Percentiles rank a stretch among this genome's conserved stretches.
phyloP scores from a whole-genome alignment of 2,888 invertebrate species.

The Harmothoe impar region DNA sequence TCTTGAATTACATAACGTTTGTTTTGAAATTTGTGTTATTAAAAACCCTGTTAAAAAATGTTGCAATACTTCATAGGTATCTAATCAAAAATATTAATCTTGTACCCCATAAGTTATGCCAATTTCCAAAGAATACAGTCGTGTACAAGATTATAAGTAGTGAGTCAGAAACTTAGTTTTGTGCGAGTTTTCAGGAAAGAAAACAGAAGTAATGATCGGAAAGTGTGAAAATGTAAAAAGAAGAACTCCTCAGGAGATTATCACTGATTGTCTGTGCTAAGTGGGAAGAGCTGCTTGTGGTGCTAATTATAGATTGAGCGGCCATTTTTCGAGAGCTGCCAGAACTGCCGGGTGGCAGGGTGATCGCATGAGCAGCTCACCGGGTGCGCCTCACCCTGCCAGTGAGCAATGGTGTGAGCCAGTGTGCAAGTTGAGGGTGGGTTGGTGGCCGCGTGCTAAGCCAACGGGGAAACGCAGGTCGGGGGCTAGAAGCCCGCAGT shows the following conservation, averaged over 20 bases:
- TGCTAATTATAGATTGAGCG: background rate
- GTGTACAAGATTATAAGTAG: background rate
- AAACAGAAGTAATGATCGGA: background rate
- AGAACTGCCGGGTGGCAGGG: slow-evolving; percentile 29
- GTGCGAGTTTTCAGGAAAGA: background rate
- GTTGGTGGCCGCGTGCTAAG: slow-evolving; percentile 53
- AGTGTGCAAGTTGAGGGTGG: slow-evolving; percentile 62
- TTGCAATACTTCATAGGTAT: too few species aligned
- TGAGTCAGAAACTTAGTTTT: background rate
- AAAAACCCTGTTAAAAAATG: background rate
- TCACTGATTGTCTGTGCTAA: background rate
- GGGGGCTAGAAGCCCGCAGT: slow-evolving; percentile 44
- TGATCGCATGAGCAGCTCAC: slow-evolving; percentile 22
- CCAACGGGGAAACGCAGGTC: slow-evolving; percentile 56
- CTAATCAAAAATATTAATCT: too few species aligned
- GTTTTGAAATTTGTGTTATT: background rate
- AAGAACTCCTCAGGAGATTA: background rate
- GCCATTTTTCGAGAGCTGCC: slow-evolving; percentile 27
- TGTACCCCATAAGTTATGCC: too few species aligned
- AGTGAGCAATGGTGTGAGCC: slow-evolving; percentile 53
- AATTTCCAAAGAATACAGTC: too few species aligned
- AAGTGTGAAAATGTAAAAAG: slow-evolving; percentile 1
- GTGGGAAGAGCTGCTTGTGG: background rate
- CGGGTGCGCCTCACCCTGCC: background rate
- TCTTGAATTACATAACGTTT: background rate